Evolutionary conservation across 2,113 vertebrate genomes (phyloP), one percentile per base, ranked within the genome.

Genomic region (Damaliscus lunatus): DNA sequence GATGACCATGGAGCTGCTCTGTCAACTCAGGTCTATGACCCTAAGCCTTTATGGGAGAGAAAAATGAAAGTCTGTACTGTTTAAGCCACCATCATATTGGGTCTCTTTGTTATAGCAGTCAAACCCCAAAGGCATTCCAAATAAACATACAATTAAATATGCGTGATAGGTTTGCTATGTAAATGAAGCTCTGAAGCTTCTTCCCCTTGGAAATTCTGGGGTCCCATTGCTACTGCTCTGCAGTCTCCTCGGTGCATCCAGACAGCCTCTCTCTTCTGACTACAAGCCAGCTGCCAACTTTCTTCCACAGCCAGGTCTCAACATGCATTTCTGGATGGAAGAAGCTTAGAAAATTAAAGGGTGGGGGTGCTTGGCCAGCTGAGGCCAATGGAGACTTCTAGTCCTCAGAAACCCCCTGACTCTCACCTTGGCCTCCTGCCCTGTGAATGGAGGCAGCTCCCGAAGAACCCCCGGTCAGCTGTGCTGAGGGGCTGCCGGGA

Each of bases 181-280:
- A 50, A 27, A 57, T 4, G 27, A 74, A 52, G 43, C 85, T 29
- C 17, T 0, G 1, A 33, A 67, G 21, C 53, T 3, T 27, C 52
- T 12, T 15, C 46, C 64, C 27, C 55, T 40, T 4, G 50, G 67
- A 74, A 31, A 50, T 29, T 57, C 60, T 7, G 84, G 71, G 52
- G 33, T 19, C 92, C 43, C 3, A 0, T 2, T 3, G 33, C 64
- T 53, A 0, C 55, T 0, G 21, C 53, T 12, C 12, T 4, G 33
- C 23, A 23, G 17, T 31, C 31, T 15, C 27, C 52, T 16, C 21
- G 3, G 10, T 7, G 85, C 16, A 2, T 5, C 19, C 27, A 13
- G 60, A 15, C 31, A 15, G 48, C 60, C 3, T 2, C 90, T 17
- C 13, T 27, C 6, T 31, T 29, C 87, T 7, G 64, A 7, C 48